Conservation (phyloP, 2,888 invertebrate genomes). For the Aricia artaxerxes region DNA sequence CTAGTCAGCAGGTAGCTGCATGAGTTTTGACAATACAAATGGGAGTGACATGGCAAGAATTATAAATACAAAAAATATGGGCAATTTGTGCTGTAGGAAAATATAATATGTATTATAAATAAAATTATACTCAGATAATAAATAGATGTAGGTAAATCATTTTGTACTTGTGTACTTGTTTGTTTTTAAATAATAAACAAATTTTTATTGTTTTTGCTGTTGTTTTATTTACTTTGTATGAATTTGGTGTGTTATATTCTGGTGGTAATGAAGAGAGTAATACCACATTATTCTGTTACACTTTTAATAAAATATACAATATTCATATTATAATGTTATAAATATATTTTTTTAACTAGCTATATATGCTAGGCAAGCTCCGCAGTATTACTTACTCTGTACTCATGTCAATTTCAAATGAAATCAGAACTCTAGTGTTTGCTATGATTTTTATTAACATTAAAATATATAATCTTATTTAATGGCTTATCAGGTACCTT, state of each 20-base stretch:
- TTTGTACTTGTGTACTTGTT: conserved; percentile 8
- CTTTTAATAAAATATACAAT: no score
- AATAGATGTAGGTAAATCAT: conserved; percentile 6
- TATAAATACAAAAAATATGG: no score
- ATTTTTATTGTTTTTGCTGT: background rate
- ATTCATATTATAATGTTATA: no score
- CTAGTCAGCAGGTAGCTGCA: background rate
- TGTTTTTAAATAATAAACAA: background rate
- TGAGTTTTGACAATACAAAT: background rate
- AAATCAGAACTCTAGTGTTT: background rate
- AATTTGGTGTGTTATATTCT: no score
- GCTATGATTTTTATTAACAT: conserved; percentile 53
- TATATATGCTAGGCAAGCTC: no score
- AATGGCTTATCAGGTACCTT: conserved; percentile 56
- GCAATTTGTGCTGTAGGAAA: background rate
- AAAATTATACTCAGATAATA: background rate
- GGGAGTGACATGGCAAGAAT: no score
- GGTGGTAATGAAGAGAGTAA: no score
- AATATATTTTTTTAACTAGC: no score
- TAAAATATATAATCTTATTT: conserved; percentile 63
- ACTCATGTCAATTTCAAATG: background rate
- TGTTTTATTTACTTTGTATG: conserved; percentile 16
- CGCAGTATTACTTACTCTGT: no score
- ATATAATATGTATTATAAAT: background rate
- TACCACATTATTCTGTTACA: no score